A percentile compares a stretch with the other conserved stretches of the same genome.
phyloP scores from a whole-genome alignment of 2,797 vertebrate genomes.

The Rhadinocentrus ornatus region DNA sequence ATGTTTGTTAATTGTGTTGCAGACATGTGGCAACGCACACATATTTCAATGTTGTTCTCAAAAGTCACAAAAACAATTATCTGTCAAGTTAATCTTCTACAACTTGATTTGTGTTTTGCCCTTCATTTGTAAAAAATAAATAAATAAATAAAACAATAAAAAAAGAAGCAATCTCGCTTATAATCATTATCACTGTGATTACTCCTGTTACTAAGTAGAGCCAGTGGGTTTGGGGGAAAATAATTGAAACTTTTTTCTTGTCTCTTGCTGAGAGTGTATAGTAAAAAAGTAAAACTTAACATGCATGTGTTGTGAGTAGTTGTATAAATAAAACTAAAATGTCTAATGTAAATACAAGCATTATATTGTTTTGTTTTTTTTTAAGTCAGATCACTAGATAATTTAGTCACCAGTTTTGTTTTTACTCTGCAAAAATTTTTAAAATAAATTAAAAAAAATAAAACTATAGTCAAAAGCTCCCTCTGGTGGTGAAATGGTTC shows the following conservation, averaged over 20 bases:
- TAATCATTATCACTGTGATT: neutral
- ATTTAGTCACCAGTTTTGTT: neutral
- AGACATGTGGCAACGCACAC: constrained; percentile 27
- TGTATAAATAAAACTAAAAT: too few relatives aligned
- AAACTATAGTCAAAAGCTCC: neutral
- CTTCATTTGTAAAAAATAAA: constrained; percentile 40
- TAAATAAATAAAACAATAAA: neutral
- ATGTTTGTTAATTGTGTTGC: constrained; percentile 1
- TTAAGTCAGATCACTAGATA: too few relatives aligned
- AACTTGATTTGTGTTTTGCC: neutral
- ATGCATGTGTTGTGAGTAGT: too few relatives aligned
- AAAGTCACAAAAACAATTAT: neutral
- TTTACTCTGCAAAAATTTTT: neutral
- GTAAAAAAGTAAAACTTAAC: too few relatives aligned
- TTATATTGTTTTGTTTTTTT: too few relatives aligned
- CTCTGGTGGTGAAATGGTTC: neutral
- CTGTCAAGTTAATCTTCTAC: constrained; percentile 20
- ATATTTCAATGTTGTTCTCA: constrained; percentile 24
- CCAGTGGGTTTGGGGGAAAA: too few relatives aligned
- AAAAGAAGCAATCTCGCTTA: neutral
- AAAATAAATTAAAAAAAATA: too few relatives aligned
- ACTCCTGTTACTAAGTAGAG: neutral
- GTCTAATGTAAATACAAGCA: too few relatives aligned
- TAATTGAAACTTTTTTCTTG: too few relatives aligned
- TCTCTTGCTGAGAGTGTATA: too few relatives aligned